Base-by-base conservation (phyloP, 2,888 invertebrate species). In the Metallyticus violacea region DNA sequence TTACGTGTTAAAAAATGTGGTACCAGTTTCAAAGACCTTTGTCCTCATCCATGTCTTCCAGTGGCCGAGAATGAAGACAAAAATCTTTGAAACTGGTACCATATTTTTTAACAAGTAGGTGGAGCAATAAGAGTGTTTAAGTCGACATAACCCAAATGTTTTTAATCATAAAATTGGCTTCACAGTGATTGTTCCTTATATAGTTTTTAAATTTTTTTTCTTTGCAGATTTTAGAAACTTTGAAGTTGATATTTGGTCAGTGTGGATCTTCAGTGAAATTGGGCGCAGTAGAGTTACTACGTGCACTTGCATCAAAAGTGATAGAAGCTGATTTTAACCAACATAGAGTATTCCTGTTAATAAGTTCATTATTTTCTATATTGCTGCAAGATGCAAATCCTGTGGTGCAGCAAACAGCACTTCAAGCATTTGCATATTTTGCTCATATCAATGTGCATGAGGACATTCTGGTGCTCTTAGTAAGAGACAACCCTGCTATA, bases 381-480 rank as follows among this genome's bases (percentile, higher is more conserved):
- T 78, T 88, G 6, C 85, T 88, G n/a, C 77, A 86, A 84, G 88
- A 88, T 26, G 22, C 30, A 27, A 84, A 86, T 76, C 28, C 79
- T 22, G 22, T 88, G 15, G 88, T 88, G 7, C 76, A 78, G 26
- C 84, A 87, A 29, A 86, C 76, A 7, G 76, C 87, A 2, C 29
- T 88, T 9, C 86, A 88, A 81, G 79, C 79, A 27, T 88, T 88
- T 83, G 85, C 83, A 30, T 88, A 87, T 81, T 88, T 88, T 81
- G 88, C 88, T 28, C 86, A 87, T 76, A 85, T 88, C 15, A 88
- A 85, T n/a, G 29, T 77, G 22, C 88, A 88, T 79, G 87, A 85
- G 81, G n/a, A 79, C 6, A 87, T 88, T 30, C 79, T 88, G 4
- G 81, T 77, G 25, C n/a, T 84, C 15, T 29, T 86, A 7, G 88